Base-by-base conservation (phyloP, 2,888 invertebrate genomes). In the Rhamphomyia laevipes region DNA sequence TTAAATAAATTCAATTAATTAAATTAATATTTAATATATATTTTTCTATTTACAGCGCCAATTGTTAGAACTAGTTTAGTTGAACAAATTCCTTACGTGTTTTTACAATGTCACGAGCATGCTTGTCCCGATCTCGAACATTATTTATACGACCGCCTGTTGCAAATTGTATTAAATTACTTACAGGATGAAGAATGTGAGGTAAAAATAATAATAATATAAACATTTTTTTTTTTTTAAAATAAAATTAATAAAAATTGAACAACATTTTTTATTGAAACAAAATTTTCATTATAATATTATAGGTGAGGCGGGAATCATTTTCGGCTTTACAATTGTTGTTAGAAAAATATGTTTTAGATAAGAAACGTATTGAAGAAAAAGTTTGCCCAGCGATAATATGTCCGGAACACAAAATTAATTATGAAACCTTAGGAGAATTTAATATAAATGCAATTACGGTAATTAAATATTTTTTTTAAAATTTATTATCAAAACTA, bases 81-180 rank as follows among this genome's bases (percentile, higher is more conserved):
- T 42, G 46, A 51, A 43, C 43, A 47, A 48, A 49, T 54, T 31
- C 38, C 47, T 35, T 23, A 45, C 27, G 48, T 52, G 31, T 49
- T 47, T 45, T 31, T 47, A 41, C 48, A 52, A 47, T 46, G 49
- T 44, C 53, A 45, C 16, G 46, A 48, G 15, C 49, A 52, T 37
- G 47, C 45, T 35, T 51, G 43, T 37, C 48, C 42, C 18, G 51
- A 51, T 35, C 43, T 52, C 48, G 51, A 51, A 31, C 23, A 50
- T 51, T 49, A 51, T 47, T 42, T 54, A 11, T 46, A 49, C 47
- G 54, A 52, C 47, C 49, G 51, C 48, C 47, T 54, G 48, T 51
- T 51, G 48, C 46, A 52, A 41, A 52, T 52, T 33, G 12, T 53
- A 41, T 27, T 53, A 17, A 31, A 53, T 43, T 53, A 50, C 30